A percentile compares a stretch with the other conserved stretches of the same genome.
Conservation (phyloP, 2,113 vertebrate genomes). For the Cairina moschata region DNA sequence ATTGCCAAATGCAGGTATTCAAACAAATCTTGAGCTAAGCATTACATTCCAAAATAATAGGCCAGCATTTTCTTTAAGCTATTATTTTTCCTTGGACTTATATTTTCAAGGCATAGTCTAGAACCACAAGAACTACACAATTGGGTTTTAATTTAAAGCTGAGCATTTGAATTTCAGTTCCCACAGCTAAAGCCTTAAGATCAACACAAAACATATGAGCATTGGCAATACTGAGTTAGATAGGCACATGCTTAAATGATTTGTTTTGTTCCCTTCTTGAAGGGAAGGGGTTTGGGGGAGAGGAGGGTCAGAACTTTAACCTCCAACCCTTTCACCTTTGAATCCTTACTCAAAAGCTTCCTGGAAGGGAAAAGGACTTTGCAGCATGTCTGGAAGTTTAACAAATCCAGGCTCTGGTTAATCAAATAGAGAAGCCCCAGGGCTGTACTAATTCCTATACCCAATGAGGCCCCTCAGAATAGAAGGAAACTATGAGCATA, state of each 20-base stretch:
- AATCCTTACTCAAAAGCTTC: constrained; percentile 60
- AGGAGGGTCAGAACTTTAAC: constrained; percentile 55
- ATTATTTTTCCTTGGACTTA: not conserved
- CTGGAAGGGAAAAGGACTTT: constrained; percentile 51
- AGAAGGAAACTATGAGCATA: constrained; percentile 40
- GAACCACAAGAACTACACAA: constrained; percentile 6
- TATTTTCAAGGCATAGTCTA: not conserved
- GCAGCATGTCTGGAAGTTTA: constrained; percentile 39
- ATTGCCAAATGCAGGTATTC: not conserved
- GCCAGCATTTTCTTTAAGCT: not conserved
- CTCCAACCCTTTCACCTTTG: constrained; percentile 67
- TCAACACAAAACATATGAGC: constrained; percentile 43
- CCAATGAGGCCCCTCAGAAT: constrained; percentile 25
- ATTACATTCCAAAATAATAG: not conserved
- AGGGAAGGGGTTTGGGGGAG: constrained; percentile 10
- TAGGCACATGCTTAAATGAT: constrained; percentile 44
- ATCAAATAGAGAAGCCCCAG: constrained; percentile 55
- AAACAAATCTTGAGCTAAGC: not conserved
- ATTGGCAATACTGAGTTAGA: constrained; percentile 3
- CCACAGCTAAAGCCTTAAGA: constrained; percentile 10
- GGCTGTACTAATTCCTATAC: constrained; percentile 61
- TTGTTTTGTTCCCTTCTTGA: constrained; percentile 50
- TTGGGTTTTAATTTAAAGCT: not conserved
- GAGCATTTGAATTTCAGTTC: not conserved
- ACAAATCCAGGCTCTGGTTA: constrained; percentile 54